Evolutionary conservation across 2,888 invertebrate species (phyloP), one percentile per base, ranked within the genome.

Genomic region (Strigamia crassipes): DNA sequence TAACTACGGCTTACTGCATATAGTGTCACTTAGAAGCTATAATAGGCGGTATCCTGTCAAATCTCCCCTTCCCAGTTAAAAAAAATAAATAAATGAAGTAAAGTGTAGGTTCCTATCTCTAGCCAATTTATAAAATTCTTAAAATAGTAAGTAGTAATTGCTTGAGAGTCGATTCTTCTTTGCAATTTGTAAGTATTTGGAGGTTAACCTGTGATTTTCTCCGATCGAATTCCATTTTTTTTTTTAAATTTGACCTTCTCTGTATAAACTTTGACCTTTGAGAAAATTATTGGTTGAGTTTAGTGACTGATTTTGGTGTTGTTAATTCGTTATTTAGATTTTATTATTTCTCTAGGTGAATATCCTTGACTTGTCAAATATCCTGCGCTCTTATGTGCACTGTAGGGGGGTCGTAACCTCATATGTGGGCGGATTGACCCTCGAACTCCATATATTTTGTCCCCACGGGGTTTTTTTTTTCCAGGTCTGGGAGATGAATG

Each of bases 361-460:
- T 51, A 51, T 51, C 51, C 51, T 51, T 51, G 51, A 51, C 15
- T 51, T 51, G 51, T 51, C 51, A 51, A 51, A 51, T 51, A 51
- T 51, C 51, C 51, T 51, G 42, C 18, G 51, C 51, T 51, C 51
- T 51, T 51, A 18, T 51, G 18, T 51, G 51, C 51, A 51, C 51
- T 51, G 51, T 8, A 51, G 18, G 51, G 51, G 42, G 51, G 51
- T 51, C 18, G 18, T 51, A 51, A 51, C 51, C 51, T 51, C 18
- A n/a, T 46, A 34, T 51, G 51, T 51, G 51, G 51, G 51, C 51
- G 51, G 51, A 51, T 51, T 51, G 51, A 51, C 51, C 51, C 51
- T 51, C 51, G 51, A 51, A 51, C 51, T 10, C 51, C 51, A 51
- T 51, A 18, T 1, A 18, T 51, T 42, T 51, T 51, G 51, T 51